Percentiles rank a stretch among this genome's conserved stretches.
Conservation (phyloP, 2,888 invertebrate species). For the Nephrotoma appendiculata region DNA sequence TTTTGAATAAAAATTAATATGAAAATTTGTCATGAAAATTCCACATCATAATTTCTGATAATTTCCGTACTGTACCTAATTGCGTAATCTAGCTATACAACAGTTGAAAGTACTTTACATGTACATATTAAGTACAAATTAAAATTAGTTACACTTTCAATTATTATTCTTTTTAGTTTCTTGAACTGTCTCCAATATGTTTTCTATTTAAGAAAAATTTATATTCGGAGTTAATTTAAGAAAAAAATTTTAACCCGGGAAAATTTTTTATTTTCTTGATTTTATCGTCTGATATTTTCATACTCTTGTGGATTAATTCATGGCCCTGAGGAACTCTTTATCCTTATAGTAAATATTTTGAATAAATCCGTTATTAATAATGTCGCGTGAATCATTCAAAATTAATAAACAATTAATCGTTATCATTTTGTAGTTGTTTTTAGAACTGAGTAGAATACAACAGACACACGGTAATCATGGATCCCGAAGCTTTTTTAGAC, state of each 20-base stretch:
- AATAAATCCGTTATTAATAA: background rate
- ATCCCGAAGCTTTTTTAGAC: conserved; percentile 93
- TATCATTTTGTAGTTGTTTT: background rate
- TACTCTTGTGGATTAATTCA: background rate
- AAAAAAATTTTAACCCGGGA: background rate
- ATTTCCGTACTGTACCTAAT: background rate
- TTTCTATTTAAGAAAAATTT: background rate
- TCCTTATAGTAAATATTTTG: background rate
- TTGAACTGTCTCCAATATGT: background rate
- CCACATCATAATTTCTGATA: background rate
- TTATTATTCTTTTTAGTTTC: background rate
- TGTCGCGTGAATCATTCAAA: background rate
- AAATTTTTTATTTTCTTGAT: background rate
- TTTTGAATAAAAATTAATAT: background rate
- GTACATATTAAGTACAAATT: background rate
- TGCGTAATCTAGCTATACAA: background rate
- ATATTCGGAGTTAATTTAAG: background rate
- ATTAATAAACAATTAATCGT: background rate
- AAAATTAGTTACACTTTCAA: background rate
- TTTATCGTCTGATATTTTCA: background rate
- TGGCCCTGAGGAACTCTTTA: background rate
- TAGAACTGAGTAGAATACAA: background rate
- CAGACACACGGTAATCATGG: conserved; percentile 41
- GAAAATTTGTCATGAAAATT: background rate
- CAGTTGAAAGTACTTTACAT: background rate